A percentile compares a stretch with the other conserved stretches of the same genome.
Conservation (phyloP, 2,888 invertebrate genomes). For the Xestia ashworthii region DNA sequence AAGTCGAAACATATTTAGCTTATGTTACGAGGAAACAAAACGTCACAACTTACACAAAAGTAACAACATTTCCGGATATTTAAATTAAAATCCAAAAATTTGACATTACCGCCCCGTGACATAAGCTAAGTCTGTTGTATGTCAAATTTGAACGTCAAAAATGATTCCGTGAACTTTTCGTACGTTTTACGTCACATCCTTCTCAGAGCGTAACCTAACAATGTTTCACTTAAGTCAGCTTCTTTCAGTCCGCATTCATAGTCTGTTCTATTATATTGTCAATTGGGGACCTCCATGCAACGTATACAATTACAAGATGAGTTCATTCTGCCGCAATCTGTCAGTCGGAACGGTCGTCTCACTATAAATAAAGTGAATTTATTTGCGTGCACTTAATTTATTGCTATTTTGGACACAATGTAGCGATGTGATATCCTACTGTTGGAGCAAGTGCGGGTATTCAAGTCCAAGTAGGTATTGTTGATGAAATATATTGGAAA, state of each 20-base stretch:
- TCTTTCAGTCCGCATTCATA: conserved; percentile 61
- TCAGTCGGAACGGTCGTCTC: conserved; percentile 75
- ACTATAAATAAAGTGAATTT: conserved; percentile 86
- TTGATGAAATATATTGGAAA: conserved; percentile 54
- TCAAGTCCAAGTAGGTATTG: conserved; percentile 45
- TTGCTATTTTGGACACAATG: conserved; percentile 85
- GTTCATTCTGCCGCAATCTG: conserved; percentile 87
- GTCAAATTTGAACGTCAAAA: conserved; percentile 12
- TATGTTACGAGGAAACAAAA: conserved; percentile 36
- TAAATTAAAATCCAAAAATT: neutral
- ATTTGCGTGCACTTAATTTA: conserved; percentile 85
- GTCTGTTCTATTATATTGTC: conserved; percentile 85
- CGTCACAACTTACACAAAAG: conserved; percentile 17
- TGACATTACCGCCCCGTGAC: neutral
- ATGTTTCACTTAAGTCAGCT: conserved; percentile 46
- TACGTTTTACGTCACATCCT: conserved; percentile 20
- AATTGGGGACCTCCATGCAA: conserved; percentile 82
- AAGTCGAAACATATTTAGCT: conserved; percentile 51
- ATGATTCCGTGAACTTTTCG: neutral
- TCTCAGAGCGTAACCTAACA: conserved; percentile 44
- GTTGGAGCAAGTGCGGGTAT: conserved; percentile 59
- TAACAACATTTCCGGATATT: neutral
- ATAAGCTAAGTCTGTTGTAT: conserved; percentile 21
- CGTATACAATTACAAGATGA: conserved; percentile 88
- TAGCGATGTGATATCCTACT: conserved; percentile 75